Evolutionary conservation across 2,888 invertebrate species (phyloP).

Genomic region (Dryomyza anilis): DNA sequence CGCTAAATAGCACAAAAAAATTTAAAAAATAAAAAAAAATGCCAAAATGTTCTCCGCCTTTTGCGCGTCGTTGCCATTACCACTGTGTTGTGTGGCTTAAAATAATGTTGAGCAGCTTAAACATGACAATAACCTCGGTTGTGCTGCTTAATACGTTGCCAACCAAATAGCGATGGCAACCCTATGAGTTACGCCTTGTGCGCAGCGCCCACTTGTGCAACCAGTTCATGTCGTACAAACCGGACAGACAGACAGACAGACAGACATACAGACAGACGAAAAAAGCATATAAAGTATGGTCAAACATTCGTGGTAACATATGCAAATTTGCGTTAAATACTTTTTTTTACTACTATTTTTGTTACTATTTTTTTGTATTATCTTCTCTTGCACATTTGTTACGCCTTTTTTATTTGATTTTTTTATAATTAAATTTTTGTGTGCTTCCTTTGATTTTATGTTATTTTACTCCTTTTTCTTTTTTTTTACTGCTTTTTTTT

Average conservation of each 20-base stretch:
- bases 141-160: neutral
- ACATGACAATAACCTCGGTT: constrained; percentile 9
- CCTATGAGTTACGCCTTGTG: too few relatives aligned
- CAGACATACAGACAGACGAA: neutral
- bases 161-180: neutral
- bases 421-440: too few relatives aligned
- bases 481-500: neutral
- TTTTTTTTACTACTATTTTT: neutral
- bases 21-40: too few relatives aligned
- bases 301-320: neutral
- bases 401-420: too few relatives aligned
- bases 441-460: too few relatives aligned
- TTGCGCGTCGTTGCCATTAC: neutral
- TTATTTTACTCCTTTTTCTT: neutral
- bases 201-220: too few relatives aligned
- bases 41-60: too few relatives aligned
- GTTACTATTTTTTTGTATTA: neutral
- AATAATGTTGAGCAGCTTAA: constrained; percentile 11
- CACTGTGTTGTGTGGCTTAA: constrained; percentile 11
- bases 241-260: neutral
- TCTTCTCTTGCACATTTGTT: too few relatives aligned
- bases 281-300: too few relatives aligned
- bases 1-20: too few relatives aligned
- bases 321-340: too few relatives aligned
- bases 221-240: too few relatives aligned